phyloP scores from a whole-genome alignment of 2,888 invertebrate species.

The Trachelus stipa region DNA sequence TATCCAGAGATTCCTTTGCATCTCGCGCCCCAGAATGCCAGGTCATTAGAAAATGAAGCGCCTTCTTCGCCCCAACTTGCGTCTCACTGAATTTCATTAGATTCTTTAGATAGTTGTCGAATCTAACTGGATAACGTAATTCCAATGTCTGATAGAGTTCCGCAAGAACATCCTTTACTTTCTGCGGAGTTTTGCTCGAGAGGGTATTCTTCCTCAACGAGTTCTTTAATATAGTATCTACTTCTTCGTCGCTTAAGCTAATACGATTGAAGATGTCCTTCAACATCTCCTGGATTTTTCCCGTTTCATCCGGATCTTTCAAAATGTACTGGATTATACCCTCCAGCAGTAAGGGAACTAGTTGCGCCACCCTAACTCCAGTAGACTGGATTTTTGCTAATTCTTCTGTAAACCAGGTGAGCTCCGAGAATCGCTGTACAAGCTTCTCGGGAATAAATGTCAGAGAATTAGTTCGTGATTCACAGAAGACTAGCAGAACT shows the following conservation, averaged over 20 bases:
- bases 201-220: conserved; percentile 39
- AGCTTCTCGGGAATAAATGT: conserved; percentile 69
- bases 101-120: conserved; percentile 76
- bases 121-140: conserved; percentile 77
- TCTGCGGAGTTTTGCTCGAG: conserved; percentile 17
- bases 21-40: conserved; percentile 53
- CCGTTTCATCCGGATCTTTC: conserved; percentile 57
- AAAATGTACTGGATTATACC: conserved; percentile 70
- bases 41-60: conserved; percentile 53
- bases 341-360: conserved; percentile 72
- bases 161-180: conserved; percentile 41
- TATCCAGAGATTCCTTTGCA: conserved; percentile 49
- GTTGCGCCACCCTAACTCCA: conserved; percentile 71
- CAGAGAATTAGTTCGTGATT: conserved; percentile 71
- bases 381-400: conserved; percentile 70
- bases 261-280: conserved; percentile 72
- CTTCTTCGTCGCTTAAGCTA: conserved; percentile 70
- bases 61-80: conserved; percentile 35
- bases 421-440: conserved; percentile 68
- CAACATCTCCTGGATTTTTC: conserved; percentile 70
- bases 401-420: conserved; percentile 68
- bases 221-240: conserved; percentile 50
- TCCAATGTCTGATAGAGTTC: conserved; percentile 69
- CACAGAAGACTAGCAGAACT: conserved; percentile 78
- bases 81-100: conserved; percentile 63